Percentiles rank a stretch among this genome's conserved stretches.
These are phyloP conservation scores for Orientallactaga sibirica DNA, from an alignment of 2,797 vertebrate genomes.

Conservation along the genomic window DNA sequence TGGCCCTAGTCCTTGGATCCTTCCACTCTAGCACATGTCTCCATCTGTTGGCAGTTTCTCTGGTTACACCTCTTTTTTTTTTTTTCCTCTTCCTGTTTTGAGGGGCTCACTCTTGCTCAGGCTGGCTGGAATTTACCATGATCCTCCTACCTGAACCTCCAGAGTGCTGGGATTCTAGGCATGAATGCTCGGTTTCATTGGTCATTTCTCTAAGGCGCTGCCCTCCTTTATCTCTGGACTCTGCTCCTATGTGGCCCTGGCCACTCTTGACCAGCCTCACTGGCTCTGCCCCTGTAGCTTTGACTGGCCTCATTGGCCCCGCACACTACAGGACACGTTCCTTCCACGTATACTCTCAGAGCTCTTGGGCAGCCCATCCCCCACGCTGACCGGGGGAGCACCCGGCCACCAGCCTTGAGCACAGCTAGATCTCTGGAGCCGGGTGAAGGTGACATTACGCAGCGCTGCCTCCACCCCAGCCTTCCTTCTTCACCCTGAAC, in stretches of 20 bases:
- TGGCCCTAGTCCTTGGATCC: too few species aligned
- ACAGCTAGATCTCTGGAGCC: slow-evolving; percentile 90
- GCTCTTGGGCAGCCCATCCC: slow-evolving; percentile 95
- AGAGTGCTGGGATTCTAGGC: too few species aligned
- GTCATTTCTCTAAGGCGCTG: neutral
- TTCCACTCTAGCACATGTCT: neutral
- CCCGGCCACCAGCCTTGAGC: slow-evolving; percentile 93
- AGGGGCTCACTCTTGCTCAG: too few species aligned
- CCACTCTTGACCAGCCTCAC: rapidly evolving
- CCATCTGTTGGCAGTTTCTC: neutral
- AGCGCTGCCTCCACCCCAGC: slow-evolving; percentile 96
- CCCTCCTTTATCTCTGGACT: neutral
- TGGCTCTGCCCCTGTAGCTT: neutral
- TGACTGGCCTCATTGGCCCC: neutral
- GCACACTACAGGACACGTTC: rapidly evolving
- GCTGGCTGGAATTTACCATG: too few species aligned
- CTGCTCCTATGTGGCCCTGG: too few species aligned
- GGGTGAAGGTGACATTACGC: slow-evolving; percentile 91
- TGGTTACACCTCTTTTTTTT: neutral
- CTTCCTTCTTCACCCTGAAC: slow-evolving; percentile 97
- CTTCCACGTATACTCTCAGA: slow-evolving; percentile 89
- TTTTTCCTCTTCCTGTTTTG: too few species aligned
- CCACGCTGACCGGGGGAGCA: slow-evolving; percentile 91
- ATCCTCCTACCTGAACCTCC: too few species aligned
- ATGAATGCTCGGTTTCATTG: neutral